Percentiles rank a stretch among this genome's conserved stretches.
phyloP scores from a whole-genome alignment of 2,888 invertebrate genomes.

The Rotaria macrura region DNA sequence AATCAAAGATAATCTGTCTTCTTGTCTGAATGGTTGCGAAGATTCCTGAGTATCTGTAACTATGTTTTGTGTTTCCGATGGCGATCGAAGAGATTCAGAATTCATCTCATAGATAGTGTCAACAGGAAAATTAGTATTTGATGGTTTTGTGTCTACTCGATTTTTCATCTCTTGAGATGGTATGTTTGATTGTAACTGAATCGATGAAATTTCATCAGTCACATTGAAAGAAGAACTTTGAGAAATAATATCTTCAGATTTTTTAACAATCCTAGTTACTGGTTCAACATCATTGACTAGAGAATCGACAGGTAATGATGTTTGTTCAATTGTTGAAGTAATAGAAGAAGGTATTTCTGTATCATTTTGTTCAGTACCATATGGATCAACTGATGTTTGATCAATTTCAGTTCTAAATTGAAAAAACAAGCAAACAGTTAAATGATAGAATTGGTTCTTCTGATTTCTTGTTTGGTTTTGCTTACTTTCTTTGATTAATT shows the following conservation, averaged over 20 bases:
- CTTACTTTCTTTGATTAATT: not conserved
- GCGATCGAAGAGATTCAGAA: not conserved
- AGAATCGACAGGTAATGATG: not conserved
- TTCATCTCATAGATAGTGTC: not conserved
- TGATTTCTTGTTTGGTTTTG: too few relatives aligned
- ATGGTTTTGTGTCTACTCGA: not conserved
- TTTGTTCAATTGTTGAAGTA: not conserved
- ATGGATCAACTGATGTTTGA: not conserved
- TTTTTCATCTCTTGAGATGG: not conserved
- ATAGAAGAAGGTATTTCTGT: too few relatives aligned
- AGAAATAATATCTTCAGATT: not conserved
- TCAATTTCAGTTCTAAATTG: not conserved
- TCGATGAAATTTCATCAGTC: not conserved
- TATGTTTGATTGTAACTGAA: not conserved
- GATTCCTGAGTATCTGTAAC: too few relatives aligned
- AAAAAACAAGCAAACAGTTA: not conserved
- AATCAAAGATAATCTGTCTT: not conserved
- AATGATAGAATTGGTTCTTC: too few relatives aligned
- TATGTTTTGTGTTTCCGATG: too few relatives aligned
- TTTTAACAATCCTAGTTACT: not conserved
- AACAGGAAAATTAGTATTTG: not conserved
- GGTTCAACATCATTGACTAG: not conserved
- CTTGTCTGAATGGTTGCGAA: not conserved
- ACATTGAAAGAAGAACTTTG: too few relatives aligned
- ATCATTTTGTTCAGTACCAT: too few relatives aligned